Evolutionary conservation across 2,888 invertebrate genomes (phyloP).

Genomic region (Rhagonycha lutea): DNA sequence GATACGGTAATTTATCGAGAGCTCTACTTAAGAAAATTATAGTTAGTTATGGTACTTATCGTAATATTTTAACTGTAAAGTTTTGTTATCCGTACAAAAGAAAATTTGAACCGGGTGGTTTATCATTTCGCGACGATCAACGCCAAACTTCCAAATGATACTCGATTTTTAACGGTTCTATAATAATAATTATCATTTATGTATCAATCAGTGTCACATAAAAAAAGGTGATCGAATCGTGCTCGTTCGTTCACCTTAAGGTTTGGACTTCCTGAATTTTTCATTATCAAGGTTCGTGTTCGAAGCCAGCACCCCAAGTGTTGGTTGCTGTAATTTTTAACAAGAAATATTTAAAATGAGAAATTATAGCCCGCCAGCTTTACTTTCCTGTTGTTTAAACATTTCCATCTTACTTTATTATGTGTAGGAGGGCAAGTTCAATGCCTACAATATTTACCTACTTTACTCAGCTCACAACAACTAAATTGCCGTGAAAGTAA

Average conservation of each 20-base stretch:
- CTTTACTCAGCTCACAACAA: conserved; percentile 28
- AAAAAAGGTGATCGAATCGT: conserved; percentile 11
- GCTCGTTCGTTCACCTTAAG: conserved; percentile 11
- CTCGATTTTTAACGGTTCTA: conserved; percentile 4
- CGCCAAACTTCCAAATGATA: not conserved
- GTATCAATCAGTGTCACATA: conserved; percentile 10
- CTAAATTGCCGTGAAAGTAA: conserved; percentile 31
- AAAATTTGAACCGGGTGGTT: not conserved
- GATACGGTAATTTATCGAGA: not conserved
- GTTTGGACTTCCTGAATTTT: conserved; percentile 7
- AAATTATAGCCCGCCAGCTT: conserved; percentile 34
- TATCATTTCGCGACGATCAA: not conserved
- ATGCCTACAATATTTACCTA: conserved; percentile 37
- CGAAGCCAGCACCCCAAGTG: conserved; percentile 1
- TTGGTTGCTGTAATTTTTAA: not conserved
- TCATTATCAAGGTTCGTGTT: not conserved
- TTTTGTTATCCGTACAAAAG: not conserved
- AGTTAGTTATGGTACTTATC: not conserved
- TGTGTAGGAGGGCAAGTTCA: conserved; percentile 40
- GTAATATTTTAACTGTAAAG: not conserved
- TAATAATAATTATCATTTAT: conserved; percentile 9
- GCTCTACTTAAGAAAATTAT: not conserved
- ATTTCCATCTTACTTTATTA: conserved; percentile 14
- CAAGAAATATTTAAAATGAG: conserved; percentile 11
- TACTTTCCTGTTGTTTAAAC: conserved; percentile 23